Evolutionary conservation across 2,888 invertebrate species (phyloP), one percentile per base, ranked within the genome.

Genomic region (Cylloceria caligata): DNA sequence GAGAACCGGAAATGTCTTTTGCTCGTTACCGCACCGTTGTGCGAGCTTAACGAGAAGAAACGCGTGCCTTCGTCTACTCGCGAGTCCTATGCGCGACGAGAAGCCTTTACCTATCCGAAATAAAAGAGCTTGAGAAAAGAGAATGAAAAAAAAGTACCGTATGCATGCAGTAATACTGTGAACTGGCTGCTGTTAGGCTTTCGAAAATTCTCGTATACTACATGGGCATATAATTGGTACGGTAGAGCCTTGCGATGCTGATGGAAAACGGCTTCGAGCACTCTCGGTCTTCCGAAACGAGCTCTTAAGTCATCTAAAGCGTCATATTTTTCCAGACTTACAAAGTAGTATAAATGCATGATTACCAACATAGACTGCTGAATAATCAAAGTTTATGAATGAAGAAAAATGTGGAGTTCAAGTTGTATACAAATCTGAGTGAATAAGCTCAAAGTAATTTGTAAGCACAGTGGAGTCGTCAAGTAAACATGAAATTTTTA

Each of bases 1-100:
- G 71, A 67, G 19, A 82, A 72, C 84, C 67, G 75, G 83, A 85
- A 88, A 86, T 86, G 86, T 88, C 88, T 86, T 88, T 85, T 71
- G 60, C 85, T 87, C 84, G 86, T 88, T 87, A 88, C 76, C 65
- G 16, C 78, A 55, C 67, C 79, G 73, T 64, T 73, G 73, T 71
- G 42, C 78, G 73, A 73, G 84, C 79, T 83, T 87, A 88, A 88
- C 87, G 86, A 88, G 88, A 88, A 86, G 88, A 84, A 88, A 88
- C 83, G 84, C 80, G 75, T 60, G 74, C 74, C 47, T 73, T 64
- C 45, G 36, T 47, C 45, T 30, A 16, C 67, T 36, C 16, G 36
- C 11, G 27, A 42, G n/a, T 39, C 21, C 57, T 42, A 4, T 47
- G 36, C 27, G 21, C 64, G 11, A 55, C 55, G 30, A 77, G 49